Percentiles rank a stretch among this genome's conserved stretches.
Evolutionary conservation across 2,888 invertebrate genomes (phyloP).

Genomic region (Rosalia funebris): DNA sequence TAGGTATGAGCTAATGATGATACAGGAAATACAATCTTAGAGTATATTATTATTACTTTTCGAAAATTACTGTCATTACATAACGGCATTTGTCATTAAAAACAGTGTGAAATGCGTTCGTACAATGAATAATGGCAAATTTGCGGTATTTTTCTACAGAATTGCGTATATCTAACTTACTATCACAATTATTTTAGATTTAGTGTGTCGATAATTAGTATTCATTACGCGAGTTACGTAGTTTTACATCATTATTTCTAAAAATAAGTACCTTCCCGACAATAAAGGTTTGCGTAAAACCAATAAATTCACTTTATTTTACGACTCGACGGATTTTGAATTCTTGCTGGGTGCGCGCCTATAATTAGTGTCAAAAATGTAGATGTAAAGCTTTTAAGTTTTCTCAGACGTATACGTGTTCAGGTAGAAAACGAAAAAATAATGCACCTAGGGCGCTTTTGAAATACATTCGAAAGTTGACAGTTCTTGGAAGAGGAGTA

Average conservation of each 20-base stretch:
- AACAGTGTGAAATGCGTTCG: conserved; percentile 5
- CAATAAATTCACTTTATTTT: conserved; percentile 5
- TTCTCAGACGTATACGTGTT: too few relatives aligned
- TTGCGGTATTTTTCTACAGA: background rate
- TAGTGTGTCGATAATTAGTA: conserved; percentile 5
- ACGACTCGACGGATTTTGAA: background rate
- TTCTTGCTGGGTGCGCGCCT: background rate
- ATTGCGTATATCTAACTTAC: background rate
- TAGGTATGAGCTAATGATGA: too few relatives aligned
- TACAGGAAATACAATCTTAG: too few relatives aligned
- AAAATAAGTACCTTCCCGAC: conserved; percentile 9
- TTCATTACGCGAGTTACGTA: conserved; percentile 1
- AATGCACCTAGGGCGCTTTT: too few relatives aligned
- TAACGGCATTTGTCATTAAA: too few relatives aligned
- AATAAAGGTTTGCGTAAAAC: background rate
- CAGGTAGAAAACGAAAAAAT: too few relatives aligned
- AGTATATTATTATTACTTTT: too few relatives aligned
- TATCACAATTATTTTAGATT: conserved; percentile 8
- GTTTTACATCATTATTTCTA: conserved; percentile 10
- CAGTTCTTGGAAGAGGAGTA: too few relatives aligned
- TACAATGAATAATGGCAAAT: background rate
- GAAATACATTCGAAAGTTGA: too few relatives aligned
- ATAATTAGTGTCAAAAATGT: background rate
- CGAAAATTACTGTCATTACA: too few relatives aligned
- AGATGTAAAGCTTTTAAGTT: too few relatives aligned